Evolutionary conservation across 2,113 vertebrate genomes (phyloP), one percentile per base, ranked within the genome.

Genomic region (Pseudonaja textilis): DNA sequence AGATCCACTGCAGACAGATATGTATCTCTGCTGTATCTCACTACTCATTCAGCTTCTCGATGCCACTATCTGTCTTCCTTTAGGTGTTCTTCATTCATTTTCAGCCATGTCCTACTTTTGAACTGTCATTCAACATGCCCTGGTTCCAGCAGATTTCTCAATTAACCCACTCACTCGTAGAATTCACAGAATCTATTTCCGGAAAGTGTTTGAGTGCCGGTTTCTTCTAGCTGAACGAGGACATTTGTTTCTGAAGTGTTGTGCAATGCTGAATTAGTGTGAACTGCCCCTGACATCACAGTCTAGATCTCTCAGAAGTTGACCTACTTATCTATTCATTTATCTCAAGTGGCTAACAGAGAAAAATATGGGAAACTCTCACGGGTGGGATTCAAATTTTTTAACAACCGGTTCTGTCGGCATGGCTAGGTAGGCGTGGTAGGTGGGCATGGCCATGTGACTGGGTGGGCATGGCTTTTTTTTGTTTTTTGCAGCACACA

Each of bases 131-230:
- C 56, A 29, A 6, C 47, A 4, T 64, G 57, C 47, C 81, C 50
- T 64, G 14, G 3, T 89, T 64, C 88, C 11, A 86, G 57, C 22
- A n/a, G 57, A 91, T 89, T 89, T 91, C 69, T 86, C 90, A 54
- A 64, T 86, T 52, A 87, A 87, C 55, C 61, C 20, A 25, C 87
- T 93, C 34, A 39, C 64, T 6, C 47, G 45, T 69, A 91, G 61
- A 85, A 91, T 93, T 93, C 74, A 61, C 64, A 50, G 90, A 52
- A 89, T 57, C 64, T 39, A 54, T 85, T 91, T 85, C 85, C 47
- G 5, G 87, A 54, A 89, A 81, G 56, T 26, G 23, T 25, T 59
- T 16, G 88, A 39, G 69, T 29, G 69, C 56, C 12, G 26, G 87
- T 11, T 18, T 85, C 23, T 85, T 85, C 54, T 87, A 85, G 45